phyloP scores from a whole-genome alignment of 1,140 invertebrate genomes.

The Aphaenogaster rudis region DNA sequence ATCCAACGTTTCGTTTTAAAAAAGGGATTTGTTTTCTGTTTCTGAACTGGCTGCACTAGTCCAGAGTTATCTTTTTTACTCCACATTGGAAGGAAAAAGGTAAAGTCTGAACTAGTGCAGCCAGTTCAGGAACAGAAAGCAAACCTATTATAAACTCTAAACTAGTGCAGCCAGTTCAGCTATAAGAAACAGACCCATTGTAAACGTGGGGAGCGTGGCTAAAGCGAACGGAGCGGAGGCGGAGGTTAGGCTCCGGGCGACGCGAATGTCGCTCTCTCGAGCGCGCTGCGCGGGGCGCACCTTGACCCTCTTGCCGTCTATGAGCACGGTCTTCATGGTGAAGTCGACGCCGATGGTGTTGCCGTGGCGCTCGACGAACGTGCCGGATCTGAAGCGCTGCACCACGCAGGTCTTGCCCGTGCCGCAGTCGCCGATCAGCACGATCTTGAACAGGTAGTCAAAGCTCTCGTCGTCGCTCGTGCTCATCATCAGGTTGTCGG shows the following conservation, averaged over 20 bases:
- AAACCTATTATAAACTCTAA: too few species aligned
- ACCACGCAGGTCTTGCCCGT: slow-evolving; percentile 96
- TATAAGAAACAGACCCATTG: too few species aligned
- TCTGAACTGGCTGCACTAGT: too few species aligned
- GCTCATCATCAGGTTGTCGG: slow-evolving; percentile 88
- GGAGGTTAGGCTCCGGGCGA: too few species aligned
- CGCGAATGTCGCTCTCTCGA: background rate
- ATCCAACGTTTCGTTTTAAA: too few species aligned
- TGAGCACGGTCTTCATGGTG: slow-evolving; percentile 97
- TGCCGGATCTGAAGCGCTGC: slow-evolving; percentile 97
- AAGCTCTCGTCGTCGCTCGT: slow-evolving; percentile 90
- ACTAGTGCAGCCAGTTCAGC: too few species aligned
- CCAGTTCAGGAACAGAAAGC: too few species aligned
- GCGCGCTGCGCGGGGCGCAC: slow-evolving; percentile 85
- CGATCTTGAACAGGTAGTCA: slow-evolving; percentile 95
- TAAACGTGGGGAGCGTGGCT: background rate
- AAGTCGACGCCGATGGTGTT: slow-evolving; percentile 99
- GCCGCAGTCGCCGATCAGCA: slow-evolving; percentile 94
- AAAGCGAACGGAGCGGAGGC: background rate
- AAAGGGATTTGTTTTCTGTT: too few species aligned
- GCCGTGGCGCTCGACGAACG: slow-evolving; percentile 96
- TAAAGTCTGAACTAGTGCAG: too few species aligned
- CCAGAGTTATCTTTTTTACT: too few species aligned
- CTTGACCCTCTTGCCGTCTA: slow-evolving; percentile 97
- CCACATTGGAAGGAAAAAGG: too few species aligned